A percentile compares a stretch with the other conserved stretches of the same genome.
Evolutionary conservation across 2,113 vertebrate genomes (phyloP).

Genomic region (Callipepla californica): DNA sequence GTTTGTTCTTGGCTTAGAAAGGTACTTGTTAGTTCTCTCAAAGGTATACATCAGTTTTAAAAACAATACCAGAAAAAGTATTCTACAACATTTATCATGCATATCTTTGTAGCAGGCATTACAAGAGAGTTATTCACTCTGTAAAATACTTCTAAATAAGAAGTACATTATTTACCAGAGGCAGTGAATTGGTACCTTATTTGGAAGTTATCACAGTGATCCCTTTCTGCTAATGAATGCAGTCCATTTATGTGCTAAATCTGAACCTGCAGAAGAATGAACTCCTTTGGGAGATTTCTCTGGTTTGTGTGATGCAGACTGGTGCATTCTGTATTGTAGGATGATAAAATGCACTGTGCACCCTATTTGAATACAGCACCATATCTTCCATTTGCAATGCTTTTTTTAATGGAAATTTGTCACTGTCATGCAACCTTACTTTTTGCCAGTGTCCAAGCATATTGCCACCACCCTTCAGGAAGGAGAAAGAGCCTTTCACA

Average conservation of each 20-base stretch:
- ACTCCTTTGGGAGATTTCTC: not conserved
- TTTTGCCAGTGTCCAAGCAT: not conserved
- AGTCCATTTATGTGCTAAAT: not conserved
- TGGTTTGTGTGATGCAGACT: not conserved
- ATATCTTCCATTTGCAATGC: not conserved
- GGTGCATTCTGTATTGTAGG: not conserved
- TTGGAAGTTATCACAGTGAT: not conserved
- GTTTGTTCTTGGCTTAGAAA: not conserved
- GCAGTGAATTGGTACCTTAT: rapidly evolving
- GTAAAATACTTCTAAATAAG: not conserved
- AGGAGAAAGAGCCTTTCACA: not conserved
- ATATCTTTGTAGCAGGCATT: not conserved
- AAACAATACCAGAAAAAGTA: not conserved
- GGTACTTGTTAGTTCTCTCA: not conserved
- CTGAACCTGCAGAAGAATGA: not conserved
- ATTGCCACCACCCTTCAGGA: not conserved
- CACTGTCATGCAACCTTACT: not conserved
- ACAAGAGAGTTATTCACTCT: not conserved
- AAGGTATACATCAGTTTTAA: not conserved
- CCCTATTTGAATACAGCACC: not conserved
- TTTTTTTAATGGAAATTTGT: not conserved
- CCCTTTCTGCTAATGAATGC: not conserved
- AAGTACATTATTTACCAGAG: not conserved
- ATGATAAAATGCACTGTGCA: not conserved
- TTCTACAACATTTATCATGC: not conserved